phyloP scores from a whole-genome alignment of 2,888 invertebrate species.

The Omphaloscelis lunosa region DNA sequence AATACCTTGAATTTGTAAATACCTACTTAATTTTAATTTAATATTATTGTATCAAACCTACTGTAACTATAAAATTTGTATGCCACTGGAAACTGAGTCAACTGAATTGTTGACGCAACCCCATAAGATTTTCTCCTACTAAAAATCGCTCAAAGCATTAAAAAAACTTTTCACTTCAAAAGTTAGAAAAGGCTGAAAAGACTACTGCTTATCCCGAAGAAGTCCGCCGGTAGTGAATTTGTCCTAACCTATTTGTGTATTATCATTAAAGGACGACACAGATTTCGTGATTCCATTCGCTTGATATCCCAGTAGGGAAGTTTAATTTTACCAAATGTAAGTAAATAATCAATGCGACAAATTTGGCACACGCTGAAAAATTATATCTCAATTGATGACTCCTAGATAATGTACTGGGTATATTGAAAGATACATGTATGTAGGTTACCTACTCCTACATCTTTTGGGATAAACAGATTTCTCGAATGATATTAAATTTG shows the following conservation, averaged over 20 bases:
- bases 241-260: neutral
- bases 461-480: neutral
- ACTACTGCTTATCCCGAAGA: neutral
- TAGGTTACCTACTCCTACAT: neutral
- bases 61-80: too few relatives aligned
- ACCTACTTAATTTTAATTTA: too few relatives aligned
- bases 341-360: constrained; percentile 24
- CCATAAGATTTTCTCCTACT: neutral
- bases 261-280: neutral
- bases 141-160: neutral
- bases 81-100: too few relatives aligned
- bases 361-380: constrained; percentile 11
- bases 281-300: neutral
- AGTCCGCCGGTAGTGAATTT: neutral
- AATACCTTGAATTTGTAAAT: too few relatives aligned
- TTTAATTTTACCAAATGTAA: constrained; percentile 17
- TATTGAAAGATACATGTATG: neutral
- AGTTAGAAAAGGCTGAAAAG: neutral
- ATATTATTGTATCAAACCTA: too few relatives aligned
- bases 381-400: constrained; percentile 19
- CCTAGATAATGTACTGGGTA: neutral
- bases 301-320: neutral
- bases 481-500: constrained; percentile 45
- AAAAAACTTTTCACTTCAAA: neutral
- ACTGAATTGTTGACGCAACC: neutral